Percentiles rank a stretch among this genome's conserved stretches.
These are phyloP conservation scores for Hemaris fuciformis DNA, from an alignment of 2,888 invertebrate genomes.

Conservation along the genomic window DNA sequence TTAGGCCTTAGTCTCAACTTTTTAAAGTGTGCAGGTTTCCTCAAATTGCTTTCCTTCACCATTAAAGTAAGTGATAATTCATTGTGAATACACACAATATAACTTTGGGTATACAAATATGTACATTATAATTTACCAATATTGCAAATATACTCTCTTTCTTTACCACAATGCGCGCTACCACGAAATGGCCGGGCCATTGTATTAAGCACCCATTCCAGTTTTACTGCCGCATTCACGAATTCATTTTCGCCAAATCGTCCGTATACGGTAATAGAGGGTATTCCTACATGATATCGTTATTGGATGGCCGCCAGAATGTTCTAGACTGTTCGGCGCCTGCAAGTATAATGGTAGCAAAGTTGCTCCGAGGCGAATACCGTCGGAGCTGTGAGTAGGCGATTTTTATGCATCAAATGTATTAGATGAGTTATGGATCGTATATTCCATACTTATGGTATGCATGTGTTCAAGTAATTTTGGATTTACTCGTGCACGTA, in stretches of 20 bases:
- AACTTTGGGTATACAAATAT: too few relatives aligned
- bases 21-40: too few relatives aligned
- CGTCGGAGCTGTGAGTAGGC: background rate
- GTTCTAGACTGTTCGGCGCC: conserved; percentile 35
- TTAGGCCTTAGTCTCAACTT: too few relatives aligned
- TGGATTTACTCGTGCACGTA: too few relatives aligned
- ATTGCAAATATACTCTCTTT: background rate
- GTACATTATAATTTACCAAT: background rate
- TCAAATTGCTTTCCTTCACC: too few relatives aligned
- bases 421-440: background rate
- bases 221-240: conserved; percentile 25
- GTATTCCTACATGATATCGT: conserved; percentile 25
- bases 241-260: conserved; percentile 25
- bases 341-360: conserved; percentile 25
- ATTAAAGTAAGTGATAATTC: too few relatives aligned
- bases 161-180: background rate
- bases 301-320: conserved; percentile 39
- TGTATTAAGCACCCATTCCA: conserved; percentile 23
- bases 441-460: too few relatives aligned
- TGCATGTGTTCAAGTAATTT: too few relatives aligned
- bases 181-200: background rate
- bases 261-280: conserved; percentile 22
- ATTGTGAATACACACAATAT: too few relatives aligned
- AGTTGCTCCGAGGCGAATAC: background rate
- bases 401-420: background rate